These are phyloP conservation scores for Phalacrocorax aristotelis DNA, from an alignment of 2,113 vertebrate genomes.

Conservation along the genomic window DNA sequence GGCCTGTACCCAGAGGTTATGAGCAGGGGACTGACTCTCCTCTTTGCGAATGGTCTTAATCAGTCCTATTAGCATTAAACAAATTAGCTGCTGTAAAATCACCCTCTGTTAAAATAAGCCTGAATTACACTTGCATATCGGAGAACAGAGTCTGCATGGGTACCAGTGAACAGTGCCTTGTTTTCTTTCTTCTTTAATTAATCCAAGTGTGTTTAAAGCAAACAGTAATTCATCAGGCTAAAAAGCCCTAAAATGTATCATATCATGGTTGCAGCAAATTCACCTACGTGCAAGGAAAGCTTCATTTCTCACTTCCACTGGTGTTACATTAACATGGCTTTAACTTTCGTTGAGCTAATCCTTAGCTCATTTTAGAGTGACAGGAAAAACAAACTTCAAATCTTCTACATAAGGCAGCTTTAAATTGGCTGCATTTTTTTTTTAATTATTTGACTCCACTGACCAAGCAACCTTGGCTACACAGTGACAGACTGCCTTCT, in stretches of 20 bases:
- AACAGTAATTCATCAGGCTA: neutral
- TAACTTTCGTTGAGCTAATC: slow-evolving; percentile 8
- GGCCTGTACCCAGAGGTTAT: neutral
- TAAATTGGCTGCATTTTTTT: neutral
- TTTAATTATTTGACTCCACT: neutral
- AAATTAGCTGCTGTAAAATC: neutral
- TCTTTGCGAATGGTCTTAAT: neutral
- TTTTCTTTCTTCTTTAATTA: slow-evolving; percentile 18
- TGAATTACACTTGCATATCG: neutral
- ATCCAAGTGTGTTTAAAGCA: neutral
- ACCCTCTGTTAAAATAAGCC: neutral
- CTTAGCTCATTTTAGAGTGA: slow-evolving; percentile 21
- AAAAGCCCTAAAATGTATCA: neutral
- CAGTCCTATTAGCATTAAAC: neutral
- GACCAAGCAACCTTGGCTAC: neutral
- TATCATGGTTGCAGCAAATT: neutral
- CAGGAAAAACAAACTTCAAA: slow-evolving; percentile 26
- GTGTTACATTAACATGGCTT: slow-evolving; percentile 4
- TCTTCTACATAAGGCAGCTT: neutral
- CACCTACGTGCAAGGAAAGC: neutral
- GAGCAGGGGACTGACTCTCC: neutral
- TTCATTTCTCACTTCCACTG: slow-evolving; percentile 13
- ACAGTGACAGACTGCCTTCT: neutral
- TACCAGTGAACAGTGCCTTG: neutral
- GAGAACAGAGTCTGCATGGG: neutral